Evolutionary conservation across 2,113 vertebrate species (phyloP), one percentile per base, ranked within the genome.

Genomic region (Phasianus colchicus): DNA sequence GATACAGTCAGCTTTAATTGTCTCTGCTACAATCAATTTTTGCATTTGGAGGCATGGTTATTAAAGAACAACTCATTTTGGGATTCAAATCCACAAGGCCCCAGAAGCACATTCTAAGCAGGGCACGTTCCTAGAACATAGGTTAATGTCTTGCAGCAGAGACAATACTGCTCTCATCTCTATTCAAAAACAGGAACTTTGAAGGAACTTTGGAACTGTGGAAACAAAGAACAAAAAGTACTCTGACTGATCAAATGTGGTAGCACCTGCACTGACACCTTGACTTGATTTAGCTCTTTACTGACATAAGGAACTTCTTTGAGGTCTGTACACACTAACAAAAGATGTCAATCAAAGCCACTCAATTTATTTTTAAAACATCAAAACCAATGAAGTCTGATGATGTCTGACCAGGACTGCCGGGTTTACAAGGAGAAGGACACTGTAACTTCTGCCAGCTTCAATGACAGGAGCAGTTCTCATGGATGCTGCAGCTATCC

Each of bases 341-440:
- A 43, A 95, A 93, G 71, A 76, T 54, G 76, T 58, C 55, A 58
- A 19, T 58, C 55, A 58, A 58, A 58, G 32, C 67, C 87, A 75
- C 22, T 94, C 91, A 83, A 29, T 91, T 85, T 54, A 81, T 78
- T 90, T 92, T 92, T 92, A 72, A 90, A 93, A 64, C 78, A 86
- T 88, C 64, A 90, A 83, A 95, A 83, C 61, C 70, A 82, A 40
- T 69, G 70, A 85, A 75, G 75, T 58, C 78, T 64, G 87, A 85
- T 77, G 75, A 70, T 81, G 60, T 16, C 91, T 71, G 89, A 92
- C 57, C 69, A 88, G 72, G 38, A 69, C 60, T 67, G 78, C 72
- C 20, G 10, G 69, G 61, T 73, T 85, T 95, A 65, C 74, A 83
- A 74, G 80, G 61, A 90, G 54, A 50, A 81, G 78, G 69, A 69